Percentiles rank a stretch among this genome's conserved stretches.
These are phyloP conservation scores for Nemoura dubitans DNA, from an alignment of 2,888 invertebrate species.

Conservation along the genomic window DNA sequence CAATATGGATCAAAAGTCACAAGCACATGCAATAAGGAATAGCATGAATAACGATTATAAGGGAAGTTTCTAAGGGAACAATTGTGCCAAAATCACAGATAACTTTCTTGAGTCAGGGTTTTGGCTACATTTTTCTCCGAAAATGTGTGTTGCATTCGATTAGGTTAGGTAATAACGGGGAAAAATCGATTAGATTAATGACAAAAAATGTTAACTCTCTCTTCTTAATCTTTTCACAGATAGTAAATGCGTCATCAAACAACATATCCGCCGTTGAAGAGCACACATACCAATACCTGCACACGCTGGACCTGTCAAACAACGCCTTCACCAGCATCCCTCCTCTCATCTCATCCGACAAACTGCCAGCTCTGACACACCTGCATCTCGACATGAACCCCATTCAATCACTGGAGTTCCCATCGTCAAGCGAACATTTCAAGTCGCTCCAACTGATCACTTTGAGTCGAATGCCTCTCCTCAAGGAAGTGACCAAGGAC, in stretches of 20 bases:
- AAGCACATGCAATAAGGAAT: too few species aligned
- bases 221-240: slow-evolving; percentile 56
- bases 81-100: too few species aligned
- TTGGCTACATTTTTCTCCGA: too few species aligned
- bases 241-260: slow-evolving; percentile 56
- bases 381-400: slow-evolving; percentile 67
- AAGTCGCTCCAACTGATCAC: slow-evolving; percentile 32
- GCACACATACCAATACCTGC: slow-evolving; percentile 61
- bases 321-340: slow-evolving; percentile 64
- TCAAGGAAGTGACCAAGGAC: slow-evolving; percentile 52
- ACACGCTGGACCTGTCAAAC: slow-evolving; percentile 64
- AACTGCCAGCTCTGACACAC: slow-evolving; percentile 63
- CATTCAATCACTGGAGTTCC: slow-evolving; percentile 62
- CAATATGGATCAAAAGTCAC: too few species aligned
- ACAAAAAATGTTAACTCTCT: not conserved
- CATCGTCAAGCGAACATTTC: slow-evolving; percentile 53
- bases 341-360: slow-evolving; percentile 53
- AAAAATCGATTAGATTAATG: too few species aligned
- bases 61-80: too few species aligned
- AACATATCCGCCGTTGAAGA: slow-evolving; percentile 61
- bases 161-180: too few species aligned
- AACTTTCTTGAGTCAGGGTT: not conserved
- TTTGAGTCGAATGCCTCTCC: slow-evolving; percentile 55
- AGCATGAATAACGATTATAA: too few species aligned
- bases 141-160: too few species aligned